phyloP scores from a whole-genome alignment of 2,113 vertebrate genomes.

The Sinocyclocheilus anshuiensis region DNA sequence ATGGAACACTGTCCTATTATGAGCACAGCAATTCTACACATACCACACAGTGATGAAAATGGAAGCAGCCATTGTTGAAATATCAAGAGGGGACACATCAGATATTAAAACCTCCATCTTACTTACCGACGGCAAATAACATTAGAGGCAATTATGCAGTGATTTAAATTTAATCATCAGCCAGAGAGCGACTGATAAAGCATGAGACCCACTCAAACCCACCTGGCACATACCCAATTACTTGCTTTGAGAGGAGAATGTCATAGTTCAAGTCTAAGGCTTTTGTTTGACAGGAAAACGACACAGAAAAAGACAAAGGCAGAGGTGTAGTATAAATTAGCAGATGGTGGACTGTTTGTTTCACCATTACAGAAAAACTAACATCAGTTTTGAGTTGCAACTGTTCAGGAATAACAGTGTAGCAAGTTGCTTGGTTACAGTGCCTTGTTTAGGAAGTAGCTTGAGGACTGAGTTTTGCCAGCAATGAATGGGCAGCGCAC shows the following conservation, averaged over 20 bases:
- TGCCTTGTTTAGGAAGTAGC: background rate
- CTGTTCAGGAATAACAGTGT: background rate
- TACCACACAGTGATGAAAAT: background rate
- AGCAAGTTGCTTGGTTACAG: background rate
- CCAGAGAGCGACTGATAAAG: constrained; percentile 10
- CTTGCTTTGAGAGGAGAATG: constrained; percentile 5
- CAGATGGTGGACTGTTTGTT: background rate
- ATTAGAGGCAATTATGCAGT: constrained; percentile 17
- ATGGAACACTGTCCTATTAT: background rate
- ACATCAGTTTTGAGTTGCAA: background rate
- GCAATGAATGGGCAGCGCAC: background rate
- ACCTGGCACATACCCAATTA: background rate
- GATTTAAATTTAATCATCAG: constrained; percentile 33
- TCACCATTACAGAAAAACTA: background rate
- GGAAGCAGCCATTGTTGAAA: background rate
- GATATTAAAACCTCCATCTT: constrained; percentile 31
- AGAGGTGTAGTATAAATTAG: background rate
- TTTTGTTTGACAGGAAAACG: constrained; percentile 31
- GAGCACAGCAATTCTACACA: background rate
- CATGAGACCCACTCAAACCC: background rate
- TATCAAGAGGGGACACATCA: background rate
- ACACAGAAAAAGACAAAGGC: background rate
- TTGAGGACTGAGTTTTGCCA: constrained; percentile 6
- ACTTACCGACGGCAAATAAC: background rate
- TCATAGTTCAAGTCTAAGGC: constrained; percentile 17